Percentiles rank a stretch among this genome's conserved stretches.
Evolutionary conservation across 1,140 invertebrate genomes (phyloP).

Genomic region (Drosophila prosaltans): DNA sequence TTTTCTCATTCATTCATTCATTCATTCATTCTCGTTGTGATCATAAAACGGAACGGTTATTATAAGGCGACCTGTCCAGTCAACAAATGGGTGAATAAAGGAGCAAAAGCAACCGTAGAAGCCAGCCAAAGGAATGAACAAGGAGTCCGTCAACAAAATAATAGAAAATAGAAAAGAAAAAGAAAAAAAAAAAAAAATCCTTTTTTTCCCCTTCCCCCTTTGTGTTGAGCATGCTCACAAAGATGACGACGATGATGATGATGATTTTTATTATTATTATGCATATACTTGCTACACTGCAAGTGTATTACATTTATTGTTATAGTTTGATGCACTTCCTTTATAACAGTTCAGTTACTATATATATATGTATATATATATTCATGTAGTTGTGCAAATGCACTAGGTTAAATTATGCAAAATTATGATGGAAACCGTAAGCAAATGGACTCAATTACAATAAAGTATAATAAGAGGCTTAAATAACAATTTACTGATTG

Average conservation of each 20-base stretch:
- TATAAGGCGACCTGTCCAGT: constrained; percentile 11
- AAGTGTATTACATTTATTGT: constrained; percentile 13
- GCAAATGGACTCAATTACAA: not conserved
- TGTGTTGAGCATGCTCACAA: not conserved
- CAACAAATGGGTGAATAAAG: not conserved
- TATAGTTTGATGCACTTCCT: constrained; percentile 12
- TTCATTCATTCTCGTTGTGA: not conserved
- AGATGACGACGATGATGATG: constrained; percentile 1
- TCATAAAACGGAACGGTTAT: constrained; percentile 8
- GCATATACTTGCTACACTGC: constrained; percentile 4
- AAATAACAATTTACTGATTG: not conserved
- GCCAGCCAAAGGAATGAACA: not conserved
- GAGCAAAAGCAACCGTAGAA: too few species aligned
- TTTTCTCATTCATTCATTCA: not conserved
- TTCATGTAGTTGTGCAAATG: not conserved
- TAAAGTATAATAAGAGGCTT: not conserved
- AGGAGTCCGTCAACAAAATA: not conserved
- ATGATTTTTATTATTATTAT: constrained; percentile 9
- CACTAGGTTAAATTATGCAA: constrained; percentile 2
- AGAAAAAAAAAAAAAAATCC: not conserved
- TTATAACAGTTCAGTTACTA: not conserved
- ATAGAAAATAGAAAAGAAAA: not conserved
- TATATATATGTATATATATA: too few species aligned
- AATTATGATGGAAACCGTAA: not conserved
- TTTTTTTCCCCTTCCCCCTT: not conserved